A percentile compares a stretch with the other conserved stretches of the same genome.
Evolutionary conservation across 1,140 invertebrate genomes (phyloP).

Genomic region (Gyrodactylus bullatarudis): DNA sequence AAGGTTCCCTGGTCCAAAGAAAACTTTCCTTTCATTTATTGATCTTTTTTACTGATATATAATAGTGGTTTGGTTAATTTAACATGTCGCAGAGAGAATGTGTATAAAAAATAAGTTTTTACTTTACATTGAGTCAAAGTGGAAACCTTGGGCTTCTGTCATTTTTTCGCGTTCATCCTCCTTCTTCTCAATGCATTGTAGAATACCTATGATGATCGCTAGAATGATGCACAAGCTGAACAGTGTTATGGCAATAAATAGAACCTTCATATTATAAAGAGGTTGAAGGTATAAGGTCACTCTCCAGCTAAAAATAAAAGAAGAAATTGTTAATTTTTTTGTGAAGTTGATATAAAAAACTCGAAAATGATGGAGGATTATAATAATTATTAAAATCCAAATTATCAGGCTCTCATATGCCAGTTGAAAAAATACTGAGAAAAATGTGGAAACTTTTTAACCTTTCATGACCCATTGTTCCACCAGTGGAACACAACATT

Average conservation of each 20-base stretch:
- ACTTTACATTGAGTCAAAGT: slow-evolving; percentile 4
- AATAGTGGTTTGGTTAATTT: too few species aligned
- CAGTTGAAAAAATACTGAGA: too few species aligned
- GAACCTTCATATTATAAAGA: not conserved
- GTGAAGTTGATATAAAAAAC: not conserved
- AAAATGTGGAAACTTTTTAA: too few species aligned
- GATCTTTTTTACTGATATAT: too few species aligned
- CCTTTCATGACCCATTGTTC: too few species aligned
- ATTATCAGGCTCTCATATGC: not conserved
- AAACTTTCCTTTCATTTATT: too few species aligned
- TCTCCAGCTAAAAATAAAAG: not conserved
- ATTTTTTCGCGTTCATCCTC: slow-evolving; percentile 3
- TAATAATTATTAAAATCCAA: not conserved
- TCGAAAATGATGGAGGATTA: not conserved
- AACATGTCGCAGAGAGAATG: too few species aligned
- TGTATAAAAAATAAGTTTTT: too few species aligned
- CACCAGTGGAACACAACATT: too few species aligned
- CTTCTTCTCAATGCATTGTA: not conserved
- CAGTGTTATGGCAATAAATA: not conserved
- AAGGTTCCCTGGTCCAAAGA: not conserved
- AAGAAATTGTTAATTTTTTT: too few species aligned
- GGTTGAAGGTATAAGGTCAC: not conserved
- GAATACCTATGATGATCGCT: not conserved
- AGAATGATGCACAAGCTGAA: not conserved
- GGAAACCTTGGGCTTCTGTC: not conserved